A percentile compares a stretch with the other conserved stretches of the same genome.
Evolutionary conservation across 1,140 invertebrate species (phyloP).

Genomic region (Bombus haemorrhoidalis): DNA sequence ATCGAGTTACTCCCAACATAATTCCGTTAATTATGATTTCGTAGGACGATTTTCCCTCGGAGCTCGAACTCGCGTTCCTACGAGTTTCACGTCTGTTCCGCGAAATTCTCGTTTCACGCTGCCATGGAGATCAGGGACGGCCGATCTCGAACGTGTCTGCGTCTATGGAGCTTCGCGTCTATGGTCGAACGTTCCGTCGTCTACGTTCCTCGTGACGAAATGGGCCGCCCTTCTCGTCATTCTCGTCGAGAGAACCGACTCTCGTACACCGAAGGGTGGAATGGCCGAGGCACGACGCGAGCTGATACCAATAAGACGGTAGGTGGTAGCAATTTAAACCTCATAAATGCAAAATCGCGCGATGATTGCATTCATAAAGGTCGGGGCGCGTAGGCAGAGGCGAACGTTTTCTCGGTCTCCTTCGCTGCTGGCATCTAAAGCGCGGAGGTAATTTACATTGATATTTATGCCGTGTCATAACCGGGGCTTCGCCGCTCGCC

Average conservation of each 20-base stretch:
- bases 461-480: constrained; percentile 83
- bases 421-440: constrained; percentile 52
- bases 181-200: neutral
- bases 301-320: constrained; percentile 43
- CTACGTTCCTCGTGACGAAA: neutral
- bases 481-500: constrained; percentile 63
- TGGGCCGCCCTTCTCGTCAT: neutral
- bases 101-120: constrained; percentile 11
- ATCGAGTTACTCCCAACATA: constrained; percentile 76
- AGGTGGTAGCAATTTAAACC: constrained; percentile 75
- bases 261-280: neutral
- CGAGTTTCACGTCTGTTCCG: neutral
- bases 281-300: neutral
- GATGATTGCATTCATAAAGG: constrained; percentile 80
- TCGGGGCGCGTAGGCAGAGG: constrained; percentile 53
- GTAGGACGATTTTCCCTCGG: constrained; percentile 74
- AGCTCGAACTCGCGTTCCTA: neutral
- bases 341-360: constrained; percentile 80
- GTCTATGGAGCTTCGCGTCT: neutral
- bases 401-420: constrained; percentile 69
- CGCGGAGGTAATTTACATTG: constrained; percentile 80
- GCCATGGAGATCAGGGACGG: neutral
- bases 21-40: constrained; percentile 82
- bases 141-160: neutral
- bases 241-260: neutral